A percentile compares a stretch with the other conserved stretches of the same genome.
Evolutionary conservation across 1,140 invertebrate species (phyloP).

Genomic region (Heliconius nattereri): DNA sequence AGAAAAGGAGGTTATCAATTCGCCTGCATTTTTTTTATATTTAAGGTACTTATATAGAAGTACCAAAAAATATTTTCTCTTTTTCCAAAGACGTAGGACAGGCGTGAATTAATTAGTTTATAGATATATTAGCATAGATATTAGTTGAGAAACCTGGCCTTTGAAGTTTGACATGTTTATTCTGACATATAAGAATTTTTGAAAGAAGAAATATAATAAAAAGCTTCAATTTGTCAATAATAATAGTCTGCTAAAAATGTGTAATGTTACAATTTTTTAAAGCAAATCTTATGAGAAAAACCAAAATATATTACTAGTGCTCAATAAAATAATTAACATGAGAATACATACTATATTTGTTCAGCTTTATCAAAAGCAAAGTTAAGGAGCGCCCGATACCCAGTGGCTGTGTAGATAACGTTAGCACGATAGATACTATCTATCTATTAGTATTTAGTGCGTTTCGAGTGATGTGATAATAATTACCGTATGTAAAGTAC

Average conservation of each 20-base stretch:
- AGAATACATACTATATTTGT: constrained; percentile 43
- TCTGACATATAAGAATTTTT: not conserved
- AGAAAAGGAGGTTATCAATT: no score
- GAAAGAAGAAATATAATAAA: not conserved
- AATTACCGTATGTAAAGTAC: not conserved
- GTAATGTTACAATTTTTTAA: not conserved
- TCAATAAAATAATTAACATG: not conserved
- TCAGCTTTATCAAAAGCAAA: constrained; percentile 49
- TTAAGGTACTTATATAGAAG: no score
- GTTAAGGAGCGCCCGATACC: constrained; percentile 54
- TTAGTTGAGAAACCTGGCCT: not conserved
- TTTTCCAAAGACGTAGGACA: not conserved
- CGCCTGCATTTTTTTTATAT: no score
- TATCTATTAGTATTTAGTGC: constrained; percentile 32
- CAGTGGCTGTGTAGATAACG: constrained; percentile 47
- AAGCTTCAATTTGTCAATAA: not conserved
- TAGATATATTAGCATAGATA: not conserved
- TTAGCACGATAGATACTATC: constrained; percentile 3
- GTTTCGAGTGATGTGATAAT: constrained; percentile 30
- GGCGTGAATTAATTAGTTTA: not conserved
- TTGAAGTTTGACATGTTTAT: not conserved
- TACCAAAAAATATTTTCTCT: not conserved
- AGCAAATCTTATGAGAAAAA: not conserved
- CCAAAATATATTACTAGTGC: not conserved
- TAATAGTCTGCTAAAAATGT: not conserved